Evolutionary conservation across 2,888 invertebrate genomes (phyloP), one percentile per base, ranked within the genome.

Genomic region (Myopa tessellatipennis): DNA sequence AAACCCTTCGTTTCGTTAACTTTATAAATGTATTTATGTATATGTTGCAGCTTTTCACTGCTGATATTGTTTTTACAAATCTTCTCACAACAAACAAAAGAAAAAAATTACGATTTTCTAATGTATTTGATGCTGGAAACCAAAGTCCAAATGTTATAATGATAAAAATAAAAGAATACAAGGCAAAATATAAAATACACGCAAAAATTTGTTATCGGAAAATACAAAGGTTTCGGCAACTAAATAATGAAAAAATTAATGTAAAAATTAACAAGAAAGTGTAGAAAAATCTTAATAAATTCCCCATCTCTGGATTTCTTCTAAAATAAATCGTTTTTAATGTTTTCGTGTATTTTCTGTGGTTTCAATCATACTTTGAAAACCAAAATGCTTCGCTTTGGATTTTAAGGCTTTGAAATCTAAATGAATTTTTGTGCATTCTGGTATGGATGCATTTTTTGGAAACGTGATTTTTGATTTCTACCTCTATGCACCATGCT

Each of bases 401-500:
- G 45, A 50, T 70, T 60, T 77, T 71, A 12, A 81, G 80, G 79
- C 74, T 79, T 83, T 83, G 81, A 79, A 81, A 79, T 86, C 85
- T 87, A 87, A 81, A 88, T 85, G 85, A 85, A 87, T 85, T 87
- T 85, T 82, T 86, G 85, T 82, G 85, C 84, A 85, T 87, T 87
- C 81, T 86, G 87, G 87, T 89, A 89, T 78, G 89, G 89, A 86
- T 89, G 88, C 84, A 87, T 83, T 85, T 89, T 89, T 86, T 88
- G 88, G 86, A 86, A 88, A 87, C 90, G 89, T 85, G 87, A 85
- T 87, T 89, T 88, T 85, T 87, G 83, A 86, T 88, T 88, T 90
- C 90, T 90, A 90, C 90, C 90, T 90, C 89, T 89, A 82, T 89
- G 89, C 86, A 89, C 88, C 86, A 89, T 88, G 80, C 86, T 88